These are phyloP conservation scores for Cydia strobilella DNA, from an alignment of 1,140 invertebrate genomes.

Conservation along the genomic window DNA sequence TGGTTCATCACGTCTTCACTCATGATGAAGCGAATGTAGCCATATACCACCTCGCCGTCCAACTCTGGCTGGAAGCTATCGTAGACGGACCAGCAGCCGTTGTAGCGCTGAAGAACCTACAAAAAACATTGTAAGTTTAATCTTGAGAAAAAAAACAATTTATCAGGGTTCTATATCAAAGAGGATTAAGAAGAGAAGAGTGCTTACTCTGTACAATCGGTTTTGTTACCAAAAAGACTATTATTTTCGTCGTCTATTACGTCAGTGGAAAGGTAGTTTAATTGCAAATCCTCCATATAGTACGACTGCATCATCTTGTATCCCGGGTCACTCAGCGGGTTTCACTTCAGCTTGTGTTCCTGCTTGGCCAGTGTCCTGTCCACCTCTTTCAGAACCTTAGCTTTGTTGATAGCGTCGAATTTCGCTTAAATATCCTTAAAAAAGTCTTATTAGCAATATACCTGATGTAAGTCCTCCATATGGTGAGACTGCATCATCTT, in stretches of 20 bases:
- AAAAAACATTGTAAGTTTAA: background rate
- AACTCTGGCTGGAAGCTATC: conserved; percentile 38
- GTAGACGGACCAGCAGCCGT: conserved; percentile 42
- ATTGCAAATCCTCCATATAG: conserved; percentile 34
- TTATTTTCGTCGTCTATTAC: too few species aligned
- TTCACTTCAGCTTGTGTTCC: conserved; percentile 42
- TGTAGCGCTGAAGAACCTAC: conserved; percentile 43
- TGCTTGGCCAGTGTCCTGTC: conserved; percentile 41
- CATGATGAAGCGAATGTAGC: conserved; percentile 43
- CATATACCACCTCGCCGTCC: conserved; percentile 38
- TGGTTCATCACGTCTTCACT: conserved; percentile 51
- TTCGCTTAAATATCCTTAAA: too few species aligned
- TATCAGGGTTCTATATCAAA: too few species aligned
- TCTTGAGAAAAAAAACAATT: too few species aligned
- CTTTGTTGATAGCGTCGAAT: conserved; percentile 41
- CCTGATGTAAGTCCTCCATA: conserved; percentile 33
- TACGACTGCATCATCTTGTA: conserved; percentile 39
- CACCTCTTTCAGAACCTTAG: conserved; percentile 36
- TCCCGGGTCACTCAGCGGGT: conserved; percentile 47
- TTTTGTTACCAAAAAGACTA: too few species aligned
- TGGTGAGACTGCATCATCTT: conserved; percentile 34
- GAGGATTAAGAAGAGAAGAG: too few species aligned
- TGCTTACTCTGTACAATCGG: too few species aligned
- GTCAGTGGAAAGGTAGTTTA: too few species aligned
- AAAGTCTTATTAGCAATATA: background rate